Conservation (phyloP, 1,140 invertebrate species). For the Brachionus koreanus region DNA sequence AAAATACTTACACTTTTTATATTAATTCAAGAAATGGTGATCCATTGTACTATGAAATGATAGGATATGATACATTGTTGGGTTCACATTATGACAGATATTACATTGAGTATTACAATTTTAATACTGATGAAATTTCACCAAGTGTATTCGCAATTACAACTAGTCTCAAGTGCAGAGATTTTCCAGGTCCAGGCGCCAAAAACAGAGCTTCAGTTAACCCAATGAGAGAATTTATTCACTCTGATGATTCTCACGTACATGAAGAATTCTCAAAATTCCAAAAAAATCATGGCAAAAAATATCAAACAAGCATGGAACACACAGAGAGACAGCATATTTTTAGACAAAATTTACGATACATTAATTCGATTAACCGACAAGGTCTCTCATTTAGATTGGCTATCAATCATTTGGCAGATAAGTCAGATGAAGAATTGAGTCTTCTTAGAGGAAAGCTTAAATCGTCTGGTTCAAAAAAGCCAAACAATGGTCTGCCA, state of each 20-base stretch:
- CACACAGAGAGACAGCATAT: slow-evolving; percentile 69
- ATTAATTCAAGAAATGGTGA: slow-evolving; percentile 51
- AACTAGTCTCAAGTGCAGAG: slow-evolving; percentile 68
- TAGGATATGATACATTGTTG: slow-evolving; percentile 80
- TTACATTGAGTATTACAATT: slow-evolving; percentile 76
- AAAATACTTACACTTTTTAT: slow-evolving; percentile 75
- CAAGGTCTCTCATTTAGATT: slow-evolving; percentile 70
- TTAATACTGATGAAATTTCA: slow-evolving; percentile 59
- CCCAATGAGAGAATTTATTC: slow-evolving; percentile 81
- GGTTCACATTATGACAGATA: slow-evolving; percentile 96
- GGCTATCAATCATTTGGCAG: slow-evolving; percentile 81
- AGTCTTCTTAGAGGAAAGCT: slow-evolving; percentile 72
- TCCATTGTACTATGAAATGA: slow-evolving; percentile 82
- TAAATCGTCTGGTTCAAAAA: slow-evolving; percentile 59
- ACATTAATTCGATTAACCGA: slow-evolving; percentile 78
- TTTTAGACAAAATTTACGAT: slow-evolving; percentile 81
- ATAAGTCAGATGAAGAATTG: slow-evolving; percentile 73
- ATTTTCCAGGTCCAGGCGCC: slow-evolving; percentile 82
- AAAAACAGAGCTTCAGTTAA: slow-evolving; percentile 65
- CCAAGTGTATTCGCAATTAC: slow-evolving; percentile 16
- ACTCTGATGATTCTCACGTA: slow-evolving; percentile 69
- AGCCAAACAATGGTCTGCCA: slow-evolving; percentile 68
- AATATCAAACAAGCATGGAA: slow-evolving; percentile 67
- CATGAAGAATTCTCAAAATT: slow-evolving; percentile 74
- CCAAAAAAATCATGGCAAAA: slow-evolving; percentile 68